These are phyloP conservation scores for Papio anubis DNA, from an alignment of 2,113 vertebrate genomes.

Conservation along the genomic window DNA sequence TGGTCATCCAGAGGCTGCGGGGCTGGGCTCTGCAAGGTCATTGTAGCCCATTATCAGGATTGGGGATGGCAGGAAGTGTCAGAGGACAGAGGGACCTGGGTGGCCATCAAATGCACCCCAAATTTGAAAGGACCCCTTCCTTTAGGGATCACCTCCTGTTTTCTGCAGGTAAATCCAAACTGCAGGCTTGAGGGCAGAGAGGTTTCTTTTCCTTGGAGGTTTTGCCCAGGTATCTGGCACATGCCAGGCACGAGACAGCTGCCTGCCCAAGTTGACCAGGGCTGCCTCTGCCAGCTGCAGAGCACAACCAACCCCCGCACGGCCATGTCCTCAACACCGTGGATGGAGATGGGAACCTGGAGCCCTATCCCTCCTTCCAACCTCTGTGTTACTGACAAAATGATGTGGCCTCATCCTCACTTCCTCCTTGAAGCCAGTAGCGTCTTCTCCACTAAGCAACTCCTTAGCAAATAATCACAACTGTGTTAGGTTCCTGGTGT, in stretches of 20 bases:
- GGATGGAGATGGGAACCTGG: no score
- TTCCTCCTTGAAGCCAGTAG: rapidly evolving
- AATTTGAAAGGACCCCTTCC: neutral
- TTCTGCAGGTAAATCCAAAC: neutral
- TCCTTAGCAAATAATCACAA: rapidly evolving
- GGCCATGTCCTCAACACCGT: no score
- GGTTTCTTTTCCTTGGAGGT: neutral
- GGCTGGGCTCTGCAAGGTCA: neutral
- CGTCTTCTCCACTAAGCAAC: neutral
- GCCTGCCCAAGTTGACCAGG: no score
- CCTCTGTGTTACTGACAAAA: neutral
- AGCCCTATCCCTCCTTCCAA: no score
- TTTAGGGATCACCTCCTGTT: neutral
- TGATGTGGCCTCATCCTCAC: neutral
- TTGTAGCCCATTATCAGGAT: neutral
- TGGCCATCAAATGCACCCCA: rapidly evolving
- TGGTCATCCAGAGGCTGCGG: neutral
- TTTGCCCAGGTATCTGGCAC: rapidly evolving
- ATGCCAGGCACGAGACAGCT: rapidly evolving
- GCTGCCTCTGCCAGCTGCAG: no score
- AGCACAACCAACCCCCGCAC: no score
- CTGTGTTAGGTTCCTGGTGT: rapidly evolving
- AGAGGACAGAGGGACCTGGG: neutral
- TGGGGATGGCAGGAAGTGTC: neutral
- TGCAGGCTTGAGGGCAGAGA: no score